Evolutionary conservation across 2,888 invertebrate genomes (phyloP), one percentile per base, ranked within the genome.

Genomic region (Gortyna flavago): DNA sequence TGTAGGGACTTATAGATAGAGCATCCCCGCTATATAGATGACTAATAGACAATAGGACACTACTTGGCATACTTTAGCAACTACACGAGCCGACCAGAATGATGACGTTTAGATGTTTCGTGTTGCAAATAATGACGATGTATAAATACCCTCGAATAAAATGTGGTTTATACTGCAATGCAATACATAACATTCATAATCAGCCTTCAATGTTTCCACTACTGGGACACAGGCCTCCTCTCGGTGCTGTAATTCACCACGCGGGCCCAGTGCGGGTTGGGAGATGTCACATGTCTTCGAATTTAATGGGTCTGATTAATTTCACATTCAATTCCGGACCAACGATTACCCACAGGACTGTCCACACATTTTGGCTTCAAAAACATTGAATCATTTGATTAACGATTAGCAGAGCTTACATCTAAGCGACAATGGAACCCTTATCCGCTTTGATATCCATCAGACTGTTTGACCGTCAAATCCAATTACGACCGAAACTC

Each of bases 371-470:
- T 72, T 44, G 41, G 29, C 59, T 78, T 66, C 51, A 70, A 66
- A 32, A 84, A 80, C 69, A 72, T 82, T 83, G 72, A 44, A 84
- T 73, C 66, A 76, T 82, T 84, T 82, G 41, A 76, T 67, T 57
- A 72, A 66, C 61, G 69, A 80, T 75, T 79, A 79, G 68, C 38
- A 66, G 67, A 72, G 74, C 68, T 75, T 80, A 71, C 69, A 59
- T 65, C 57, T 51, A n/a, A 65, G 48, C 54, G 64, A 78, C 69
- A 72, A 84, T 70, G n/a, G 54, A 73, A 87, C 87, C 80, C 80
- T 87, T 79, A 70, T 82, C 79, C 66, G 72, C 72, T 86, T 84
- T 86, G 74, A 79, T 73, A 76, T 77, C 74, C 73, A 82, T 84
- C 81, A 77, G 41, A 76, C 41, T 75, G 66, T 84, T 81, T 77